A percentile compares a stretch with the other conserved stretches of the same genome.
Conservation (phyloP, 2,888 invertebrate genomes). For the Unio pictorum region DNA sequence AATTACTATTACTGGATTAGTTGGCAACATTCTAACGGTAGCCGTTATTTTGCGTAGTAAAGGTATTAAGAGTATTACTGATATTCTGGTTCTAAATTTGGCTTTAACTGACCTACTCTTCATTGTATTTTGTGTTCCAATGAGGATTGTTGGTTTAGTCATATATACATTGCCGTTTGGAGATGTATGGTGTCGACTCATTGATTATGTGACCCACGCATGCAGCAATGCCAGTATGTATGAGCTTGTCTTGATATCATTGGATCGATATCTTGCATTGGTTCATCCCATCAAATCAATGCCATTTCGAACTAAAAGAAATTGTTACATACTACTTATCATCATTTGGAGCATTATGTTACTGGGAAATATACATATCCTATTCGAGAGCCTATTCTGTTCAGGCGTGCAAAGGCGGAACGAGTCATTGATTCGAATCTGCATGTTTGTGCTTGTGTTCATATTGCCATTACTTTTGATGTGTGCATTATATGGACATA, state of each 20-base stretch:
- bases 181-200: constrained; percentile 87
- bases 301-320: constrained; percentile 84
- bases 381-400: constrained; percentile 23
- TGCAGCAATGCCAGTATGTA: constrained; percentile 92
- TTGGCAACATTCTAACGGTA: constrained; percentile 89
- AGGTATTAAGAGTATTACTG: constrained; percentile 87
- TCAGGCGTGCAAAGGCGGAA: constrained; percentile 65
- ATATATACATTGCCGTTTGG: constrained; percentile 85
- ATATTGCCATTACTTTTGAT: constrained; percentile 87
- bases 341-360: constrained; percentile 84
- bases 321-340: constrained; percentile 83
- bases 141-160: no score
- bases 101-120: constrained; percentile 89
- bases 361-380: constrained; percentile 39
- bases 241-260: constrained; percentile 89
- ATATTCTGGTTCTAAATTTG: constrained; percentile 87
- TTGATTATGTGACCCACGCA: constrained; percentile 90
- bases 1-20: constrained; percentile 85
- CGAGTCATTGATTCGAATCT: neutral
- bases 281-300: constrained; percentile 89
- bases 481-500: constrained; percentile 88
- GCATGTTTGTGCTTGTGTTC: constrained; percentile 85
- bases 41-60: constrained; percentile 87
- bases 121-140: constrained; percentile 90
- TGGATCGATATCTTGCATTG: constrained; percentile 88